phyloP scores from a whole-genome alignment of 2,888 invertebrate species.

The Archaeoteleia sp. region DNA sequence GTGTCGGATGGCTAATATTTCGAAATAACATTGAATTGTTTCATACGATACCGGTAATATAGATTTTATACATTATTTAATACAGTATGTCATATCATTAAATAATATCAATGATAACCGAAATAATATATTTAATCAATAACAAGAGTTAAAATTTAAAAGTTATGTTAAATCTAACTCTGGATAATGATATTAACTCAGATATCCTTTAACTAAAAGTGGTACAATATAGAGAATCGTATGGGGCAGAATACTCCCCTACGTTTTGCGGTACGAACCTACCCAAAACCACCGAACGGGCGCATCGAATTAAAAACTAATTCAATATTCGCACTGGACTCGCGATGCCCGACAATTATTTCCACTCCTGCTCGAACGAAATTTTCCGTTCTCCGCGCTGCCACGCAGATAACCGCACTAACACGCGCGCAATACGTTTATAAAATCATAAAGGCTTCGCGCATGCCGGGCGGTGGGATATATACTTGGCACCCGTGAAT shows the following conservation, averaged over 20 bases:
- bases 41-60: no score
- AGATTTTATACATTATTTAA: neutral
- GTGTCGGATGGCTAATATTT: constrained; percentile 12
- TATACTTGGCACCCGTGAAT: constrained; percentile 62
- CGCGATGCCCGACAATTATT: constrained; percentile 19
- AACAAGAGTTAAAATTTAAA: no score
- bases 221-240: no score
- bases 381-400: constrained; percentile 11
- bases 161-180: no score
- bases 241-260: constrained; percentile 9
- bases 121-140: no score
- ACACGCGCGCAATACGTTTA: constrained; percentile 39
- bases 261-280: neutral
- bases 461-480: constrained; percentile 52
- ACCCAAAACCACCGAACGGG: constrained; percentile 2
- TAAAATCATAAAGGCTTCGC: constrained; percentile 43
- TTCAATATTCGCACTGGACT: constrained; percentile 26
- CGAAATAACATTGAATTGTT: constrained; percentile 11
- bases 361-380: constrained; percentile 19
- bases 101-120: no score
- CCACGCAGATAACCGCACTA: constrained; percentile 20
- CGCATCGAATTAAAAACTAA: constrained; percentile 42
- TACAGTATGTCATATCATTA: no score
- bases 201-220: neutral
- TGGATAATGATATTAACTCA: no score